Evolutionary conservation across 2,797 vertebrate species (phyloP), one percentile per base, ranked within the genome.

Genomic region (Manis crassicaudata): DNA sequence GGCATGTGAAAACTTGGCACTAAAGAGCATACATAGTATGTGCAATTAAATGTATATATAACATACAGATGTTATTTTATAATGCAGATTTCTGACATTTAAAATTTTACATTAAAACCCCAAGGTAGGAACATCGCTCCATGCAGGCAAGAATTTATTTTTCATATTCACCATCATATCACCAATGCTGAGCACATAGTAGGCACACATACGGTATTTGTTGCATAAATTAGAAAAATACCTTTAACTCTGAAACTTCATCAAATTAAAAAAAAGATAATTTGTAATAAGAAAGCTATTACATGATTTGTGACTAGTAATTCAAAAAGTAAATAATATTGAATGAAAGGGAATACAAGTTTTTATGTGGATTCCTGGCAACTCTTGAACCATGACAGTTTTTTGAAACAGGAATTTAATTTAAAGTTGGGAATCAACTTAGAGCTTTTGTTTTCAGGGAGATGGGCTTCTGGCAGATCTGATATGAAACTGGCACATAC

Each of bases 161-260:
- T 90, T 43, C 16, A 0, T 63, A 2, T 58, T 73, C 17, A n/a
- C 29, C 50, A 35, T 4, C 20, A 62, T 60, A 20, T 76, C 7
- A 3, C 3, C 29, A 72, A 5, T 46, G n/a, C 16, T 56, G 87
- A 29, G 4, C 27, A 58, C 58, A 91, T 7, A 72, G 32, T 40
- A 67, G 6, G 40, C 0, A 50, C 7, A 60, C 20, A 54, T 76
- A 85, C 60, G 88, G 16, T 76, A 73, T 70, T 63, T 86, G 25
- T 58, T 92, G 17, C 76, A 75, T 60, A 70, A 86, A 91, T 75
- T 80, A 80, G 52, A 91, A 92, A 96, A 96, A 88, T 83, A 10
- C 5, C 4, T 76, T 60, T 86, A 88, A 83, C 17, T 12, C 4
- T 75, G 21, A 93, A 92, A 40, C 10, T 5, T 68, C 58, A 75